phyloP scores from a whole-genome alignment of 2,888 invertebrate genomes.

The Cheilosia vulpina region DNA sequence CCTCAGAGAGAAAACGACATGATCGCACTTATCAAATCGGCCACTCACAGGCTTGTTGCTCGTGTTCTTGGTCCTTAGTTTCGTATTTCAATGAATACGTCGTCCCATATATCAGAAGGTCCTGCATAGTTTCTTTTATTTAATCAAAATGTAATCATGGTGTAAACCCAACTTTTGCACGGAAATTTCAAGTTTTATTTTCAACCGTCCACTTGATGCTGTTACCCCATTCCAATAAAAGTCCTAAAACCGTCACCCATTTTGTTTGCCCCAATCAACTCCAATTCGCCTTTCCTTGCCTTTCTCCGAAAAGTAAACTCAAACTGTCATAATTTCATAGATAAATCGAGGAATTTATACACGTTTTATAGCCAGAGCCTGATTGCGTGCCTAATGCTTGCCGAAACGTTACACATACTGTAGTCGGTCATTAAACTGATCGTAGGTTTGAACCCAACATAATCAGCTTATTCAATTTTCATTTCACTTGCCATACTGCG shows the following conservation, averaged over 20 bases:
- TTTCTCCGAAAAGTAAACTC: constrained; percentile 22
- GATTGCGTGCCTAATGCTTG: constrained; percentile 59
- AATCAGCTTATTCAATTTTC: constrained; percentile 70
- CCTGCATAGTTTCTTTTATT: too few relatives aligned
- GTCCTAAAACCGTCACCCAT: neutral
- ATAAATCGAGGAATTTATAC: constrained; percentile 15
- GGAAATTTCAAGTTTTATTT: too few relatives aligned
- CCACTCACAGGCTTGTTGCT: too few relatives aligned
- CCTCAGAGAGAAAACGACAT: too few relatives aligned
- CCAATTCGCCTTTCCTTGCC: constrained; percentile 1
- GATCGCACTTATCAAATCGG: too few relatives aligned
- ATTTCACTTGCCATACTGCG: constrained; percentile 57
- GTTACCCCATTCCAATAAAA: too few relatives aligned
- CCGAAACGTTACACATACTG: constrained; percentile 47
- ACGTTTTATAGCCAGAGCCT: constrained; percentile 41
- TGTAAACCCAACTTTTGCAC: too few relatives aligned
- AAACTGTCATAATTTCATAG: constrained; percentile 15
- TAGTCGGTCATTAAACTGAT: constrained; percentile 54
- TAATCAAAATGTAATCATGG: too few relatives aligned
- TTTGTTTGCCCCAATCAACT: neutral
- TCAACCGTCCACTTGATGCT: too few relatives aligned
- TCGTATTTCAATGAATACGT: too few relatives aligned
- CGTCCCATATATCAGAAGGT: too few relatives aligned
- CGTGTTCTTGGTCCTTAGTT: too few relatives aligned
- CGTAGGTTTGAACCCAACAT: constrained; percentile 62